These are phyloP conservation scores for Pavo muticus DNA, from an alignment of 2,113 vertebrate genomes.

Conservation along the genomic window DNA sequence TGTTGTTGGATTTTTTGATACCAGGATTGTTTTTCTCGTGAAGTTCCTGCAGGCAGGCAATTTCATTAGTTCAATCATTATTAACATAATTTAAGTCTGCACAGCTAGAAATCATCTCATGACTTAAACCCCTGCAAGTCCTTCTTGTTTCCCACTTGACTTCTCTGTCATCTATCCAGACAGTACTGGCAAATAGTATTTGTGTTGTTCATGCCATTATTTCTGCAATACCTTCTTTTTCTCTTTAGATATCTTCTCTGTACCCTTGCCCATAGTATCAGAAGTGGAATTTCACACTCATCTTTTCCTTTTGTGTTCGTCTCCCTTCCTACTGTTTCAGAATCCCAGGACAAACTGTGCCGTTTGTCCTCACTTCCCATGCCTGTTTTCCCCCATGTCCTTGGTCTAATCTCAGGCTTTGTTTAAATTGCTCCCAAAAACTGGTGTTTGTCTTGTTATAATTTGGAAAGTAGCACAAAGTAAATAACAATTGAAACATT, in stretches of 20 bases:
- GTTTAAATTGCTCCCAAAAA: neutral
- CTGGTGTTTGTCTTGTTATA: neutral
- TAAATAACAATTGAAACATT: neutral
- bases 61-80: neutral
- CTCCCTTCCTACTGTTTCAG: neutral
- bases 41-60: neutral
- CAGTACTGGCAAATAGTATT: neutral
- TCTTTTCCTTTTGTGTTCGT: neutral
- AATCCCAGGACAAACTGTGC: neutral
- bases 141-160: neutral
- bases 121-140: neutral
- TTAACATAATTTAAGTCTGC: neutral
- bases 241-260: neutral
- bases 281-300: neutral
- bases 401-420: neutral
- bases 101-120: neutral
- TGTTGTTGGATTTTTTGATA: neutral
- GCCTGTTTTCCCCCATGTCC: neutral
- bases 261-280: neutral
- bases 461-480: neutral
- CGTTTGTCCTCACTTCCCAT: neutral
- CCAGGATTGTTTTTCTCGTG: neutral
- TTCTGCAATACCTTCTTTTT: neutral
- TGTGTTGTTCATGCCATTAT: neutral
- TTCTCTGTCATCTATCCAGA: neutral